These are phyloP conservation scores for Lepidurus couesii DNA, from an alignment of 1,140 invertebrate genomes.

Conservation along the genomic window DNA sequence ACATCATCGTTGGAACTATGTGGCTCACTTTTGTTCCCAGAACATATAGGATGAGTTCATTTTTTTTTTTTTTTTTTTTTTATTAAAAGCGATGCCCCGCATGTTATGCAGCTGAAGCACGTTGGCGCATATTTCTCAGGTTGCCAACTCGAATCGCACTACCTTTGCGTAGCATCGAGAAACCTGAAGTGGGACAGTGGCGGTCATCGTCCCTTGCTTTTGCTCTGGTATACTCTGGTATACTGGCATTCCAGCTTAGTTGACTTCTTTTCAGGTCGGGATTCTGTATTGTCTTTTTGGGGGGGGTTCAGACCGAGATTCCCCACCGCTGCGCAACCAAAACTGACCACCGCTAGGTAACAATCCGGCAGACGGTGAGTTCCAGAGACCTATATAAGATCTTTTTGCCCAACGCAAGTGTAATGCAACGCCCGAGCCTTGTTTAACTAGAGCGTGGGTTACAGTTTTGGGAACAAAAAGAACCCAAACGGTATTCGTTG, in stretches of 20 bases:
- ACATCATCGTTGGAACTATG: no score
- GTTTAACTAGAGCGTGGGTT: no score
- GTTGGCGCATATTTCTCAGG: not conserved
- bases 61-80: no score
- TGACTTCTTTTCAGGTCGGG: not conserved
- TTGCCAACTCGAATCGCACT: not conserved
- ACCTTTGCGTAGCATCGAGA: not conserved
- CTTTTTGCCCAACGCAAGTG: not conserved
- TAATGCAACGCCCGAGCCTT: no score
- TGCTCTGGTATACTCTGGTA: not conserved
- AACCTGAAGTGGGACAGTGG: constrained; percentile 12
- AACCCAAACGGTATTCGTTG: no score
- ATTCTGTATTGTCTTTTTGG: not conserved
- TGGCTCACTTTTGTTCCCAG: no score
- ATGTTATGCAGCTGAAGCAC: not conserved
- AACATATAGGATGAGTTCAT: no score
- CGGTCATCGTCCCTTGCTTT: constrained; percentile 8
- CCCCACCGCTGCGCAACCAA: not conserved
- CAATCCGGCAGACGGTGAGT: not conserved
- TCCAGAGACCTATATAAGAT: not conserved
- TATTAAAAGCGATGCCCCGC: not conserved
- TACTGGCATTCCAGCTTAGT: not conserved
- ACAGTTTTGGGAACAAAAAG: no score
- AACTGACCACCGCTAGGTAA: not conserved
- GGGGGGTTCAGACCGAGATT: not conserved